Base-by-base conservation (phyloP, 2,113 vertebrate genomes). In the Beaufortia kweichowensis region DNA sequence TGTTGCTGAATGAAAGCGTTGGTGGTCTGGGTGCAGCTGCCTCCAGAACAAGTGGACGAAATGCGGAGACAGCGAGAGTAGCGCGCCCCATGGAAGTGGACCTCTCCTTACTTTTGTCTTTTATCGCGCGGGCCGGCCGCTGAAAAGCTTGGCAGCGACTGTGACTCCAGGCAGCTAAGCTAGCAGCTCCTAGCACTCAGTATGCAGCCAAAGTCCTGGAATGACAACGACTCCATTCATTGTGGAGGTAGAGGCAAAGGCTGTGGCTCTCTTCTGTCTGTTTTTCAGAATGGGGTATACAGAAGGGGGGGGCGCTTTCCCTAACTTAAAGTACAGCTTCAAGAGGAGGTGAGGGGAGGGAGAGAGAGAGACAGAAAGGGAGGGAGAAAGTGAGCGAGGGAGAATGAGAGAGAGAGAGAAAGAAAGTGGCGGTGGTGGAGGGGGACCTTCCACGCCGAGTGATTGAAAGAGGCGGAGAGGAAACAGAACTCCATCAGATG, bases 381-480 rank as follows among this genome's bases (percentile, higher is more conserved):
- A 84, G 84, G 84, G 87, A 84, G 80, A 73, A 82, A 85, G 79
- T 75, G 60, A 79, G 78, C 23, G 75, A 81, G 76, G 15, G 67
- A 73, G 77, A 33, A 55, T n/a, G 79, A 59, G 67, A 64, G 78
- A n/a, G 74, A 33, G 72, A n/a, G 76, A 73, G 80, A 33, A 66
- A 80, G 69, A 66, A 33, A 65, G 70, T 28, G 63, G 50, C 21
- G 19, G 75, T 57, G 64, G 39, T 79, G 67, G 77, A 75, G 81
- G 69, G 80, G 46, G 67, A 62, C 65, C 82, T 88, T 90, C 90
- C 90, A 90, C 89, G 89, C 88, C 85, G 91, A 92, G 91, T 92
- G 91, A 92, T 88, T 86, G 85, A 91, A 90, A 88, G 90, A 92
- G 92, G 91, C 90, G 87, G 91, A 92, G 89, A 92, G 91, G 92